Evolutionary conservation across 2,113 vertebrate genomes (phyloP).

Genomic region (Ibidorhyncha struthersii): DNA sequence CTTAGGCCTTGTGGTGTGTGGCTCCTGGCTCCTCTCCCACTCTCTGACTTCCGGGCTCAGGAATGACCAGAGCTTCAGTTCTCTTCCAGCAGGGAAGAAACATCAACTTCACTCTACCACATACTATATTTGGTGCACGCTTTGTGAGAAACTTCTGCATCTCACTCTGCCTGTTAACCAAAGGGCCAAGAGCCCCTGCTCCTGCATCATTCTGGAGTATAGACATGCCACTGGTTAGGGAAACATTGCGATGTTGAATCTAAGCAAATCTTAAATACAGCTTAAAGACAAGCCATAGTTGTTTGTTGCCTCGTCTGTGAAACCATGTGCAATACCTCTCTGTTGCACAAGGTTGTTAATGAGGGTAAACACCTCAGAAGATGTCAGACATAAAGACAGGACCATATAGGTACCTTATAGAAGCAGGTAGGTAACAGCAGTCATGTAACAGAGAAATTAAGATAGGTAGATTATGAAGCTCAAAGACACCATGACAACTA

Average conservation of each 20-base stretch:
- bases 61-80: not conserved
- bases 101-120: not conserved
- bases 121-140: not conserved
- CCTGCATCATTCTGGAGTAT: fast-evolving
- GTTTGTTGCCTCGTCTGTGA: not conserved
- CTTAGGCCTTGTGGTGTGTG: not conserved
- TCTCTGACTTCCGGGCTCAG: not conserved
- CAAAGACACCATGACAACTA: not conserved
- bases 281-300: not conserved
- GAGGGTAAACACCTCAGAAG: not conserved
- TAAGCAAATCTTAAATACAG: not conserved
- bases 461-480: not conserved
- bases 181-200: not conserved
- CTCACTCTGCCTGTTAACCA: not conserved
- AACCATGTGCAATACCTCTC: not conserved
- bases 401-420: not conserved
- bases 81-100: not conserved
- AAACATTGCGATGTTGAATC: not conserved
- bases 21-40: not conserved
- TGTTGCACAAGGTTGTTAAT: not conserved
- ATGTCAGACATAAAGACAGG: not conserved
- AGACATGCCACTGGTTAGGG: not conserved
- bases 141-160: not conserved
- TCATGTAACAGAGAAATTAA: not conserved
- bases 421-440: not conserved